Base-by-base conservation (phyloP, 2,888 invertebrate genomes). In the Agriopis marginaria region DNA sequence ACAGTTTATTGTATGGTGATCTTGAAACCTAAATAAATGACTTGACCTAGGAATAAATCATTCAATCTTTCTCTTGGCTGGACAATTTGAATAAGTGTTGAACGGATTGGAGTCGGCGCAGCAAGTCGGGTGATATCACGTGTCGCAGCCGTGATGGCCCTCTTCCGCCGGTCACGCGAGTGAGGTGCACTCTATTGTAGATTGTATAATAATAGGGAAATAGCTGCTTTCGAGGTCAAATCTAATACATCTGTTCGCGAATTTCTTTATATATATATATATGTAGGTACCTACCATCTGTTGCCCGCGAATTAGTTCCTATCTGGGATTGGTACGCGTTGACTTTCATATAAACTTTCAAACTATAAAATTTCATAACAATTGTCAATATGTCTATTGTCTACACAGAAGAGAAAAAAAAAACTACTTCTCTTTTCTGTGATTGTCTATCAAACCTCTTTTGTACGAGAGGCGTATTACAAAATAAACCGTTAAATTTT, bases 91-190 rank as follows among this genome's bases (percentile, higher is more conserved):
- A n/a, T 53, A 67, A 65, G 64, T 61, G 61, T 55, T 64, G 63
- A 39, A 49, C 55, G 45, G 59, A 54, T 60, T 51, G 5, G 50
- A 42, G 56, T 23, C 39, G 42, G 32, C 44, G 23, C 45, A 7
- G 50, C 61, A 53, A 49, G 50, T 10, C 64, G 47, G 53, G 65
- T 59, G 62, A 65, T 55, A 58, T 66, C 63, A 75, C 72, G 73
- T 75, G 75, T 68, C 66, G 70, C 68, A 65, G 72, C 71, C n/a
- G 66, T 82, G 83, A 86, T 85, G 70, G 76, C 61, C 72, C 71
- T 77, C 80, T 80, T 87, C 86, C 87, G 86, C 54, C 68, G 70
- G 71, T 77, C 85, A 81, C 76, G 78, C 77, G 72, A 75, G 68
- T 40, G 40, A 64, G 75, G 68, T 77, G 75, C 80, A 78, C 71